Evolutionary conservation across 2,888 invertebrate species (phyloP), one percentile per base, ranked within the genome.

Genomic region (Noctua janthe): DNA sequence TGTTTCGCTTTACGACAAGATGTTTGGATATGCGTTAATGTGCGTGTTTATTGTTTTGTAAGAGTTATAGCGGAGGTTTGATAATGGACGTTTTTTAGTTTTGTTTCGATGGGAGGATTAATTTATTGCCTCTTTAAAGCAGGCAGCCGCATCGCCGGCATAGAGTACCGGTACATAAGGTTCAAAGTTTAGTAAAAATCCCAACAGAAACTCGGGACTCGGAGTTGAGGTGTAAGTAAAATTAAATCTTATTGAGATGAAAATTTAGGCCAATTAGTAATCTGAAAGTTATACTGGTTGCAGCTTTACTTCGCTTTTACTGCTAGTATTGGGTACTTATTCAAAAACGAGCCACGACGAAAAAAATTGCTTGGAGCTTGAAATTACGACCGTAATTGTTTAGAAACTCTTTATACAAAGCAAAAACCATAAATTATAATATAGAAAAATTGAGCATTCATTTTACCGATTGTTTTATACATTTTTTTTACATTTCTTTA

Each of bases 1-100:
- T 88, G 89, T 86, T 86, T 83, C 83, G 76, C 79, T 88, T 79
- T 67, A 83, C 77, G 80, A 81, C 78, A 83, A 80, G 80, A 75
- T 84, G 84, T 87, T 88, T 83, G 76, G 71, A 69, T 81, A 76
- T 81, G 70, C 81, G 81, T 80, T 74, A 80, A 82, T 86, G 85
- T 73, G 80, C 75, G 49, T 78, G 83, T 84, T 87, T 88, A 79
- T 86, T 80, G 67, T 74, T 85, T 73, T 85, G 69, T 75, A 73
- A 67, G 76, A 81, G 81, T 76, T 59, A 71, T 76, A 82, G 62
- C 43, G 78, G 54, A 15, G 39, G 35, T 71, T 67, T 39, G 54
- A 54, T 71, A 67, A 74, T 78, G 54, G 51, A 83, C n/a, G n/a
- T 7, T 71, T 83, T 78, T 35, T n/a, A 1, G 72, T 78, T 78